phyloP scores from a whole-genome alignment of 1,140 invertebrate genomes.

The Asobara japonica region DNA sequence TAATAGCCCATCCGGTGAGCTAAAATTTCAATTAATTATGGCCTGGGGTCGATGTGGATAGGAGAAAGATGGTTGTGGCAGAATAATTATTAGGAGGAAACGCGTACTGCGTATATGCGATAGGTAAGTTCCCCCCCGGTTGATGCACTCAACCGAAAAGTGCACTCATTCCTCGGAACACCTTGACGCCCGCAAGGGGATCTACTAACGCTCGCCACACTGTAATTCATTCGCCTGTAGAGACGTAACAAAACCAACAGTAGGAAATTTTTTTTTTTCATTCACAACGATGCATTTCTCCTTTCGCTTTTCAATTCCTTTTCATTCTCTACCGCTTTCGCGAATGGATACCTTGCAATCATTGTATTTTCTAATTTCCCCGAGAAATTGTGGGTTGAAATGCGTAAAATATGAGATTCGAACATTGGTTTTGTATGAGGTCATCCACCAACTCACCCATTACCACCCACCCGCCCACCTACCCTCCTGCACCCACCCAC shows the following conservation, averaged over 20 bases:
- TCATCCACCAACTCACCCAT: too few species aligned
- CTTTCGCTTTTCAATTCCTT: not conserved
- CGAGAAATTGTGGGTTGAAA: too few species aligned
- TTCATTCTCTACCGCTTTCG: too few species aligned
- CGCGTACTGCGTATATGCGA: not conserved
- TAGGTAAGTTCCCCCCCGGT: not conserved
- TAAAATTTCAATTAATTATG: not conserved
- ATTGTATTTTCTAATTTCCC: too few species aligned
- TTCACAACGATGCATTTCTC: not conserved
- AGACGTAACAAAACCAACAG: not conserved
- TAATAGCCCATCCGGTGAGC: not conserved
- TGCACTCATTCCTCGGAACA: not conserved
- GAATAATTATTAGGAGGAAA: not conserved
- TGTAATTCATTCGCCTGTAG: not conserved
- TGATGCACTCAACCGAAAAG: conserved; percentile 11
- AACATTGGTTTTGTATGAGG: too few species aligned
- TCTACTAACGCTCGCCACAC: not conserved
- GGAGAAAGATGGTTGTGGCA: not conserved
- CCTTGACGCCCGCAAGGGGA: conserved; percentile 4
- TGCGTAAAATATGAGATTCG: too few species aligned
- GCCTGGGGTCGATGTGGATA: not conserved
- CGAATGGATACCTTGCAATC: too few species aligned
- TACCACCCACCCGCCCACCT: too few species aligned
- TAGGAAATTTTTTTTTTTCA: not conserved
- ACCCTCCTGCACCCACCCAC: too few species aligned